Percentiles rank a stretch among this genome's conserved stretches.
Conservation (phyloP, 2,797 vertebrate species). For the Epinephelus awoara region DNA sequence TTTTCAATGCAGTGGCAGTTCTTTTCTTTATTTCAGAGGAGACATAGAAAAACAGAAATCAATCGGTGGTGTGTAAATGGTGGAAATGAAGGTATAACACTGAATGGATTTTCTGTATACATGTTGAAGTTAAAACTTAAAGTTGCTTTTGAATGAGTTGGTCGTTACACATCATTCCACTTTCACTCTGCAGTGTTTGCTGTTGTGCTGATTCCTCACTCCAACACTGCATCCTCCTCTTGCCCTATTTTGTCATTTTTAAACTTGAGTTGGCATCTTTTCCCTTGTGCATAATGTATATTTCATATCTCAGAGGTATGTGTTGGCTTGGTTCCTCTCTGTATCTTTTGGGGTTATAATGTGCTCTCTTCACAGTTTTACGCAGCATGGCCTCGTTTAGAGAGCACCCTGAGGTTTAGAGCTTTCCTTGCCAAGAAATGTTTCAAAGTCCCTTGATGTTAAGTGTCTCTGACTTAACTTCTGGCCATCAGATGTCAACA, state of each 20-base stretch:
- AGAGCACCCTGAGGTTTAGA: conserved; percentile 31
- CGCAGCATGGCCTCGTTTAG: conserved; percentile 38
- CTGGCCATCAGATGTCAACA: conserved; percentile 51
- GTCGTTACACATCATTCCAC: conserved; percentile 6
- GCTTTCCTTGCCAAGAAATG: conserved; percentile 45
- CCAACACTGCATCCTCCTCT: conserved; percentile 4
- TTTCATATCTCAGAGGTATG: conserved; percentile 36
- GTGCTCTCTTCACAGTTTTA: conserved; percentile 34
- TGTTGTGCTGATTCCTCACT: conserved; percentile 8
- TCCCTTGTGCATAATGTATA: conserved; percentile 47
- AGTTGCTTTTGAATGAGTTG: conserved; percentile 7
- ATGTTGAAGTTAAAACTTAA: neutral
- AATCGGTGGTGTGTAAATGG: neutral
- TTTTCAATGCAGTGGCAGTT: neutral
- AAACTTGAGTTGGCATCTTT: conserved; percentile 37
- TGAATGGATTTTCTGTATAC: conserved; percentile 5
- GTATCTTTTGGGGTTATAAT: conserved; percentile 40
- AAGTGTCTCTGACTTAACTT: conserved; percentile 39
- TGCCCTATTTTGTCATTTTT: conserved; percentile 46
- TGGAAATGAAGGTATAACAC: neutral
- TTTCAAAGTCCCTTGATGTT: conserved; percentile 32
- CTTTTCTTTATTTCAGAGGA: too few species aligned
- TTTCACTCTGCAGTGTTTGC: conserved; percentile 6
- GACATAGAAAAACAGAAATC: neutral
- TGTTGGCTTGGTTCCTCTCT: conserved; percentile 35